These are phyloP conservation scores for Rhinolophus sinicus DNA, from an alignment of 2,113 vertebrate species.

Conservation along the genomic window DNA sequence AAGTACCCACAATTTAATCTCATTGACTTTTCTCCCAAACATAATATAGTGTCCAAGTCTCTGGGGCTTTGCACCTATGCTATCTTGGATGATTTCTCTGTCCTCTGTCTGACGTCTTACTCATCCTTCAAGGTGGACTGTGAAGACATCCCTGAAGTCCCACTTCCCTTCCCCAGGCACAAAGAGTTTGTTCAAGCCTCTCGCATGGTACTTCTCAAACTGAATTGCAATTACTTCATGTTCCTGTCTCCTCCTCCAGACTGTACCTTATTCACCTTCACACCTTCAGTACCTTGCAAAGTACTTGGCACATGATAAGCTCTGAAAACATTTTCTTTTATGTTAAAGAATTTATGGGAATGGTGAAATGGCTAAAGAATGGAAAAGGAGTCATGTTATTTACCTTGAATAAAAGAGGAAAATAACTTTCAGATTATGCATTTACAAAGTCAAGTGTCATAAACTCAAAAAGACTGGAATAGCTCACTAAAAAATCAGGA, in stretches of 20 bases:
- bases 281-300: background rate
- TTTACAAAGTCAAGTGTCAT: slow-evolving; percentile 47
- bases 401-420: slow-evolving; percentile 56
- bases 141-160: slow-evolving; percentile 8
- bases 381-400: background rate
- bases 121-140: slow-evolving; percentile 28
- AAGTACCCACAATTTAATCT: background rate
- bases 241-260: background rate
- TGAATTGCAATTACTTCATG: background rate
- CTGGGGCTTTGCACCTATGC: background rate
- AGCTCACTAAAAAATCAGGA: slow-evolving; percentile 41
- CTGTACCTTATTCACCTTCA: background rate
- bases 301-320: background rate
- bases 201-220: background rate
- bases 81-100: background rate
- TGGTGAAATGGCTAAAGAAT: slow-evolving; percentile 5
- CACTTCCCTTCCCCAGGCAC: slow-evolving; percentile 39
- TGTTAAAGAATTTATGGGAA: slow-evolving; percentile 46
- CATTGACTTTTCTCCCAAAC: background rate
- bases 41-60: background rate
- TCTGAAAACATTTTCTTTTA: background rate
- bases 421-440: background rate
- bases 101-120: background rate
- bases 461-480: background rate
- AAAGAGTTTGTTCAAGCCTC: background rate